Conservation (phyloP, 2,113 vertebrate genomes). For the Lepisosteus osseus region DNA sequence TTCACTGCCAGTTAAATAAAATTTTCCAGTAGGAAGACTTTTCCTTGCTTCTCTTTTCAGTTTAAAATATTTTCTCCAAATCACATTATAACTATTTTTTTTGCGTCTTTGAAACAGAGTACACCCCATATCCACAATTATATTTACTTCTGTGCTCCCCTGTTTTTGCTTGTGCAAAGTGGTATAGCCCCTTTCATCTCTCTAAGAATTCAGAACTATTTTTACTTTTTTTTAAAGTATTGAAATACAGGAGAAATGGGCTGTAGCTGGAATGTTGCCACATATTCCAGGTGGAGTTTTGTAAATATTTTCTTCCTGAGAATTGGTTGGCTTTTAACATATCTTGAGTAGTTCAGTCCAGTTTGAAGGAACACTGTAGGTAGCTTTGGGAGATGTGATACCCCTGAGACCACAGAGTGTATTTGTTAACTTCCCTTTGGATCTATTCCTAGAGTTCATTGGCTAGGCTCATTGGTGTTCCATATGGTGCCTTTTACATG, state of each 20-base stretch:
- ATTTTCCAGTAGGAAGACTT: not conserved
- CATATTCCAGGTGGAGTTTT: not conserved
- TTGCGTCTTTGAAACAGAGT: too few relatives aligned
- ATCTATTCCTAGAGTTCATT: too few relatives aligned
- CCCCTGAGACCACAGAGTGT: not conserved
- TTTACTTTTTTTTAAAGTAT: too few relatives aligned
- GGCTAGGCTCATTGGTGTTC: too few relatives aligned
- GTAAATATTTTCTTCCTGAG: not conserved
- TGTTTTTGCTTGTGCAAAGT: too few relatives aligned
- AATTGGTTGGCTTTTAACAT: not conserved
- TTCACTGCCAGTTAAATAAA: not conserved
- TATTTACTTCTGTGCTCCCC: too few relatives aligned
- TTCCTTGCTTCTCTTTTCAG: not conserved
- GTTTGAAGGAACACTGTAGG: not conserved
- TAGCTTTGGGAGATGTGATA: not conserved
- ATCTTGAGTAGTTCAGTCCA: not conserved
- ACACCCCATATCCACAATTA: too few relatives aligned
- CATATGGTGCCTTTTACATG: too few relatives aligned
- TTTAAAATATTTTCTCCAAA: not conserved
- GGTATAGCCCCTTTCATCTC: too few relatives aligned
- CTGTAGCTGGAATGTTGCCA: not conserved
- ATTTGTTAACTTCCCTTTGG: conserved; percentile 2
- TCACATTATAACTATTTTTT: too few relatives aligned
- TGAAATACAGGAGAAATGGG: not conserved
- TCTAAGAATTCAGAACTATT: too few relatives aligned